Base-by-base conservation (phyloP, 2,797 vertebrate species). In the Phrynocephalus vlangalii region DNA sequence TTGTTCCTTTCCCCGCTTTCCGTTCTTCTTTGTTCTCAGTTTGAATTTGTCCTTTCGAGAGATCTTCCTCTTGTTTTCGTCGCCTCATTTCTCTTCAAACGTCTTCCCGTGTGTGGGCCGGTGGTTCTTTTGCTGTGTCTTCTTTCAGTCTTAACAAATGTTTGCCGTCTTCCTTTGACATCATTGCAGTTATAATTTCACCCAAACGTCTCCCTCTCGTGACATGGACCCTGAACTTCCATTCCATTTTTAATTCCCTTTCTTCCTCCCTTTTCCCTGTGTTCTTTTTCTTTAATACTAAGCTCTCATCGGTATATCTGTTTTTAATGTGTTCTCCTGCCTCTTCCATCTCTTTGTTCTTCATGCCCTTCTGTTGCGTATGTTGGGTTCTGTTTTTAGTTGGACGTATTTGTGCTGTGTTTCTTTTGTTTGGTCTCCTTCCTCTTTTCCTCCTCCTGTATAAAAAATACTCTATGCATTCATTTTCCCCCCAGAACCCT, bases 391-490 rank as follows among this genome's bases (percentile, higher is more conserved):
- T 33, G 1, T n/a, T 66, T 79, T 75, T 24, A n/a, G 81, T 81
- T 68, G 22, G 6, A 78, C 6, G 5, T 68, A 68, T 24, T 30
- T 24, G 87, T 85, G 63, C 71, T 66, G 75, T 79, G 82, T 66
- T 66, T 30, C 38, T 77, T 88, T 63, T 28, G 82, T 88, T 70
- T 13, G 24, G 10, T 77, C 48, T n/a, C 5, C 67, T 6, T 38
- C 24, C 28, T 38, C 13, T 52, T 3, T 9, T 22, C 66, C 16
- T 6, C 24, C 70, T 20, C 87, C 78, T 75, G 24, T 85, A 85
- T 66, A 82, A 88, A 82, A 63, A 88, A 79, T 90, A 86, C 44
- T 80, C 85, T 87, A 86, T 87, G 86, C 84, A 86, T 86, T 87
- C 88, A 86, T 83, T 38, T 87, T 67, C 80, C 18, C 79, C 80